Evolutionary conservation across 2,113 vertebrate species (phyloP).

Genomic region (Pyxicephalus adspersus): DNA sequence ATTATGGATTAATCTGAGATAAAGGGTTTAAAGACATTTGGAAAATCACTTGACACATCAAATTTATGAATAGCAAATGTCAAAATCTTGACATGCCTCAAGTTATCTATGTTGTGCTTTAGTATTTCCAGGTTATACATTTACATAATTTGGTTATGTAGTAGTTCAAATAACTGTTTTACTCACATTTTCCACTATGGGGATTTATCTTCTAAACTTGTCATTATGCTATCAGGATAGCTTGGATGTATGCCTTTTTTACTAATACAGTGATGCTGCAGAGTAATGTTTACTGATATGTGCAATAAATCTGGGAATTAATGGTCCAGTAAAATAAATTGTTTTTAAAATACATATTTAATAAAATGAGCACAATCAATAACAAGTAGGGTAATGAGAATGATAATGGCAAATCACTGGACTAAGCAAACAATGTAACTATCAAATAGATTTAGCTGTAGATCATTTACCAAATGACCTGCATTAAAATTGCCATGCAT

Average conservation of each 20-base stretch:
- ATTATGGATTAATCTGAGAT: too few species aligned
- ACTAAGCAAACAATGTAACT: constrained; percentile 49
- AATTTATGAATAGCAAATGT: too few species aligned
- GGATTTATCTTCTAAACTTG: constrained; percentile 7
- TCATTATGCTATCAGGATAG: constrained; percentile 11
- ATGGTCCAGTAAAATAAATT: constrained; percentile 50
- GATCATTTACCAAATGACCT: constrained; percentile 42
- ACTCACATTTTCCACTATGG: neutral
- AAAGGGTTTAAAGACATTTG: too few species aligned
- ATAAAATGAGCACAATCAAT: constrained; percentile 51
- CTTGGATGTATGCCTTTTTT: constrained; percentile 40
- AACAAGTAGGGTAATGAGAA: constrained; percentile 23
- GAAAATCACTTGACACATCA: too few species aligned
- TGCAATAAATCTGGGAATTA: constrained; percentile 48
- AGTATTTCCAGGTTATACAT: too few species aligned
- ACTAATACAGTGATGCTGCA: constrained; percentile 44
- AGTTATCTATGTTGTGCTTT: too few species aligned
- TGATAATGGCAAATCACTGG: constrained; percentile 50
- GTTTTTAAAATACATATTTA: constrained; percentile 55
- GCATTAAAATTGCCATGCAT: constrained; percentile 21
- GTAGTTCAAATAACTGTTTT: neutral
- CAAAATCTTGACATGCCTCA: too few species aligned
- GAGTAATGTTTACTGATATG: constrained; percentile 47
- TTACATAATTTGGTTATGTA: too few species aligned
- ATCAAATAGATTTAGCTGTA: constrained; percentile 35